phyloP scores from a whole-genome alignment of 2,113 vertebrate species.

The Chlamydotis undulata region DNA sequence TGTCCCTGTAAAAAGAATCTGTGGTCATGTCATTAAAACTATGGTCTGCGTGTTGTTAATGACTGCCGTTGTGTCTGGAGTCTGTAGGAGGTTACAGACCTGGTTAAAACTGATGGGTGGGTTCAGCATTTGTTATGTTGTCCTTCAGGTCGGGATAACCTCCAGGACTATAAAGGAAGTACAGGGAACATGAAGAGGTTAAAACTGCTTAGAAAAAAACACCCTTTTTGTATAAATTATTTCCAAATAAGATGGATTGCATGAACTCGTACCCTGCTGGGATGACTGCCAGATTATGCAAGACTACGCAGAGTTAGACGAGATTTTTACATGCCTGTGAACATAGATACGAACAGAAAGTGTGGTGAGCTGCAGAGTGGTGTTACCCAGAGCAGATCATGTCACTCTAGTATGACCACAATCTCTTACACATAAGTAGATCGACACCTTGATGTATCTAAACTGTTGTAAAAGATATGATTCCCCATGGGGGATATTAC shows the following conservation, averaged over 20 bases:
- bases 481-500: background rate
- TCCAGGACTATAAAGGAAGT: background rate
- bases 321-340: background rate
- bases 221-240: background rate
- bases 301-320: too few relatives aligned
- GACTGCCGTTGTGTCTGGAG: background rate
- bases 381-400: background rate
- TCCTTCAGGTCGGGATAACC: background rate
- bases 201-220: background rate
- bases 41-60: background rate
- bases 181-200: background rate
- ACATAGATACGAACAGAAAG: background rate
- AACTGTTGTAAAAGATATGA: background rate
- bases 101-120: background rate
- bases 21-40: background rate
- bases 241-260: background rate
- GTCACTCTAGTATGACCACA: rapidly evolving
- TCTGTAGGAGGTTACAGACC: background rate
- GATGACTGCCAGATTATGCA: background rate
- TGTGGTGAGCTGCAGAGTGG: background rate
- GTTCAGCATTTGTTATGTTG: background rate
- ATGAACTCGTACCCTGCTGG: background rate
- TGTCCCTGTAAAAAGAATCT: background rate
- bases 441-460: background rate
- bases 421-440: background rate